Conservation (phyloP, 1,140 invertebrate genomes). For the Macrobrachium nipponense region DNA sequence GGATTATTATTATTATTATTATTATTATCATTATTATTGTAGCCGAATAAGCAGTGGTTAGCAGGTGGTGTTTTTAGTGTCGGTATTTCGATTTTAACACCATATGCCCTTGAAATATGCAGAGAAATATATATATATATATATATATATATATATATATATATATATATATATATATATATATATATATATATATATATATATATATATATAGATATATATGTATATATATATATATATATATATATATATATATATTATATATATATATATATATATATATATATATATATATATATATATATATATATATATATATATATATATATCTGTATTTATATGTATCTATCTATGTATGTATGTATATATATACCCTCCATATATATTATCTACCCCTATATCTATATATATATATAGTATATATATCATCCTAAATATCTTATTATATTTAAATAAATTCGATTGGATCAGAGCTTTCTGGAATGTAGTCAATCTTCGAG, state of each 20-base stretch:
- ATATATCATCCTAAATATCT: no score
- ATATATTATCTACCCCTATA: no score
- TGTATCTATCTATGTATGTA: not conserved
- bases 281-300: not conserved
- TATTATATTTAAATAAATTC: no score
- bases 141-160: not conserved
- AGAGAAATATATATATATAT: no score
- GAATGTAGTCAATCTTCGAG: no score
- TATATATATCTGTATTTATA: conserved; percentile 8
- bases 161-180: not conserved
- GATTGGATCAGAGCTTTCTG: no score
- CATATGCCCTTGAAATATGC: no score
- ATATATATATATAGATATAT: not conserved
- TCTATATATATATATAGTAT: no score
- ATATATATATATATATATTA: conserved; percentile 12
- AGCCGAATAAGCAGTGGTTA: no score
- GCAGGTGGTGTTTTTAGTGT: no score
- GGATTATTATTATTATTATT: not conserved
- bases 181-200: not conserved
- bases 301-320: conserved; percentile 10
- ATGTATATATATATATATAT: conserved; percentile 6
- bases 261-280: conserved; percentile 20
- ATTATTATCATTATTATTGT: not conserved
- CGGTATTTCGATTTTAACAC: no score
- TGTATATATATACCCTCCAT: no score